These are phyloP conservation scores for Ephestia elutella DNA, from an alignment of 1,140 invertebrate species.

Conservation along the genomic window DNA sequence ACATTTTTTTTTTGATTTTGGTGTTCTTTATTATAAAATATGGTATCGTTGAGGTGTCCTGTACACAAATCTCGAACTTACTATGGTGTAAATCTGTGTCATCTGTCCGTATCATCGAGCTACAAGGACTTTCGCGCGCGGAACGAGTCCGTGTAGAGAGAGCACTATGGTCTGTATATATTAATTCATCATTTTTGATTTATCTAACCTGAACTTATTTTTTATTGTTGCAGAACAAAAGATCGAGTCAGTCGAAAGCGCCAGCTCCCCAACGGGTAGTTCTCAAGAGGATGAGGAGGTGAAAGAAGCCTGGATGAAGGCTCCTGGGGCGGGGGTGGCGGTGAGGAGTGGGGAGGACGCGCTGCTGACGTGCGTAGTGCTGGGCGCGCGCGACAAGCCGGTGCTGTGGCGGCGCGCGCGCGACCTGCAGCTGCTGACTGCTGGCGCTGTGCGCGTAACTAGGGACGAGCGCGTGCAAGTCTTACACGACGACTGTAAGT, in stretches of 20 bases:
- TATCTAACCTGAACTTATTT: no score
- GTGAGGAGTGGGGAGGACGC: constrained; percentile 81
- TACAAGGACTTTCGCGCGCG: no score
- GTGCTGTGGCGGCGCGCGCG: constrained; percentile 83
- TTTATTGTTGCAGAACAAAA: constrained; percentile 38
- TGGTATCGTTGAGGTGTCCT: no score
- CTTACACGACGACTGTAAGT: constrained; percentile 79
- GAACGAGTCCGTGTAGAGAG: no score
- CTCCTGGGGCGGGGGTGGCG: constrained; percentile 42
- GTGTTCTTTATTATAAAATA: no score
- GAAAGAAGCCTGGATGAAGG: constrained; percentile 54
- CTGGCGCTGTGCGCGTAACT: constrained; percentile 81
- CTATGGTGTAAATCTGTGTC: no score
- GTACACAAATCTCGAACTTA: no score
- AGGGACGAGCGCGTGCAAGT: constrained; percentile 81
- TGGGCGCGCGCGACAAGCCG: constrained; percentile 77
- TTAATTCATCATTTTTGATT: no score
- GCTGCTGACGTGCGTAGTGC: constrained; percentile 83
- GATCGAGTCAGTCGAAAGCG: constrained; percentile 37
- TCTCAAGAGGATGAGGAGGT: constrained; percentile 46
- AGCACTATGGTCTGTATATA: no score
- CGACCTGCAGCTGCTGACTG: constrained; percentile 82
- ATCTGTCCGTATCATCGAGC: no score
- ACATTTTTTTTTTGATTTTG: no score
- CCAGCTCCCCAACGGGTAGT: constrained; percentile 37